These are phyloP conservation scores for Eupithecia abbreviata DNA, from an alignment of 2,888 invertebrate species.

Conservation along the genomic window DNA sequence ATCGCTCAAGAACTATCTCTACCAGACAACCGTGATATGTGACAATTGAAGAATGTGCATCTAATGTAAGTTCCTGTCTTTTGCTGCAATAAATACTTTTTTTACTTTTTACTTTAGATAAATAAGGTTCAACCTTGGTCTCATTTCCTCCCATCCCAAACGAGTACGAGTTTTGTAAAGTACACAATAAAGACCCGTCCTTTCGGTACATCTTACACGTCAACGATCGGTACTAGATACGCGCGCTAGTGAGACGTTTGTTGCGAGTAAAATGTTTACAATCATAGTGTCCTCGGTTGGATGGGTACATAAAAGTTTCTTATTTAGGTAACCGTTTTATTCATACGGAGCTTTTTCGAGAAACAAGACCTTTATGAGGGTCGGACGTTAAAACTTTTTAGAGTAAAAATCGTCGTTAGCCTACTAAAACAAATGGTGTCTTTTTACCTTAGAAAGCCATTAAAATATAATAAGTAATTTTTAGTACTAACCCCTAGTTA, in stretches of 20 bases:
- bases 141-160: conserved; percentile 15
- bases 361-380: background rate
- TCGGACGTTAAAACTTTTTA: background rate
- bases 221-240: background rate
- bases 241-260: background rate
- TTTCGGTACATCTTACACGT: conserved; percentile 13
- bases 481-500: no score
- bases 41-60: no score
- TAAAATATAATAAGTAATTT: no score
- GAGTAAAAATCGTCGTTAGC: background rate
- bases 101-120: background rate
- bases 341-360: background rate
- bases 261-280: background rate
- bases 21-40: no score
- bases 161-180: conserved; percentile 12
- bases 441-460: no score
- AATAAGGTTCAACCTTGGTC: conserved; percentile 1
- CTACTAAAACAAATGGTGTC: no score
- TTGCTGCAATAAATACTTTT: background rate
- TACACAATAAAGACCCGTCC: conserved; percentile 13
- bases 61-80: no score
- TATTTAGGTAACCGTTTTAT: background rate
- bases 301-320: background rate
- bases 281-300: background rate
- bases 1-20: no score